Percentiles rank a stretch among this genome's conserved stretches.
These are phyloP conservation scores for Agrochola lychnidis DNA, from an alignment of 2,888 invertebrate genomes.

Conservation along the genomic window DNA sequence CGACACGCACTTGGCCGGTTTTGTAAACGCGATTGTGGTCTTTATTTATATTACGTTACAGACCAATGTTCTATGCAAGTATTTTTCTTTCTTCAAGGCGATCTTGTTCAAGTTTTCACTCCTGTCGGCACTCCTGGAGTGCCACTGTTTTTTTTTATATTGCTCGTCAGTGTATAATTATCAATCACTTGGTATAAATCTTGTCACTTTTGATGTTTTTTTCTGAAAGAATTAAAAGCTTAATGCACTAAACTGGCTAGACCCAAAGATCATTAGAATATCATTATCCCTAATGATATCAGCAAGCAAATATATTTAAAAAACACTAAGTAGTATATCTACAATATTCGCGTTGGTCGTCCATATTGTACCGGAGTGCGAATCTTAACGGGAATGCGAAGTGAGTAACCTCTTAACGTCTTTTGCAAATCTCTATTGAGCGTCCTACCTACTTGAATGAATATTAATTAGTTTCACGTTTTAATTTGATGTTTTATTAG, in stretches of 20 bases:
- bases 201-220: background rate
- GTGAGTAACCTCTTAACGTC: slow-evolving; percentile 61
- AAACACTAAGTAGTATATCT: no score
- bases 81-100: no score
- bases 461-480: slow-evolving; percentile 44
- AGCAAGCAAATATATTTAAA: no score
- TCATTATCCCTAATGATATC: slow-evolving; percentile 5
- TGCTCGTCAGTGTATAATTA: no score
- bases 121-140: no score
- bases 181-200: no score
- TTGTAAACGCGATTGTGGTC: no score
- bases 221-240: background rate
- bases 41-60: no score
- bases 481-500: slow-evolving; percentile 26
- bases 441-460: slow-evolving; percentile 44
- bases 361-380: slow-evolving; percentile 47
- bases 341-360: background rate
- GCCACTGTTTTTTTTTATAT: no score
- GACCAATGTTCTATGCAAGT: no score
- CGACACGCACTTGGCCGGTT: no score
- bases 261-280: slow-evolving; percentile 6
- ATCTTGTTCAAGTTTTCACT: no score
- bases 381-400: slow-evolving; percentile 51
- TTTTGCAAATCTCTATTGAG: slow-evolving; percentile 45
- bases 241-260: background rate